Evolutionary conservation across 2,797 vertebrate species (phyloP).

Genomic region (Lacerta viridis): DNA sequence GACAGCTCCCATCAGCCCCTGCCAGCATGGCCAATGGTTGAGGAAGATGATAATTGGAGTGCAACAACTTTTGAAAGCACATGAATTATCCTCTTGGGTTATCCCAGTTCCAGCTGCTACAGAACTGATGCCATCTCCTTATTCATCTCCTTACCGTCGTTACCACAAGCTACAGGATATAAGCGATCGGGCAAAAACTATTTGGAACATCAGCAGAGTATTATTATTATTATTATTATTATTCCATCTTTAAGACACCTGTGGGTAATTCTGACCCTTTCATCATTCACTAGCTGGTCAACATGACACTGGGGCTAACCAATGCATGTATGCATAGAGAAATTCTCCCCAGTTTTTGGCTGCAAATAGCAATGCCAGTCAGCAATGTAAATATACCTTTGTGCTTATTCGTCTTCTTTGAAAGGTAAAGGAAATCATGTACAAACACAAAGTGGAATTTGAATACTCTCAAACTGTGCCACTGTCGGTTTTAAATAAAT

Average conservation of each 20-base stretch:
- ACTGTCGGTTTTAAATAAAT: background rate
- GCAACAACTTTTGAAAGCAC: no score
- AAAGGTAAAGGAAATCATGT: background rate
- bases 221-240: background rate
- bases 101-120: conserved; percentile 21
- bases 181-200: background rate
- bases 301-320: background rate
- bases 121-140: background rate
- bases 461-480: background rate
- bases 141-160: conserved; percentile 10
- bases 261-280: background rate
- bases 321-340: background rate
- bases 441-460: background rate
- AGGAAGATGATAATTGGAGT: no score
- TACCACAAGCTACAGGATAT: background rate
- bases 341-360: background rate
- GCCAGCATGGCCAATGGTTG: no score
- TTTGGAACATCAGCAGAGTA: background rate
- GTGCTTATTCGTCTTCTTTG: background rate
- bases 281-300: background rate
- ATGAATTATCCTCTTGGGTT: conserved; percentile 33
- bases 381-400: background rate
- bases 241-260: background rate
- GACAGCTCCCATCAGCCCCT: no score
- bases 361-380: background rate